Conservation (phyloP, 2,888 invertebrate genomes). For the Molanna angustata region DNA sequence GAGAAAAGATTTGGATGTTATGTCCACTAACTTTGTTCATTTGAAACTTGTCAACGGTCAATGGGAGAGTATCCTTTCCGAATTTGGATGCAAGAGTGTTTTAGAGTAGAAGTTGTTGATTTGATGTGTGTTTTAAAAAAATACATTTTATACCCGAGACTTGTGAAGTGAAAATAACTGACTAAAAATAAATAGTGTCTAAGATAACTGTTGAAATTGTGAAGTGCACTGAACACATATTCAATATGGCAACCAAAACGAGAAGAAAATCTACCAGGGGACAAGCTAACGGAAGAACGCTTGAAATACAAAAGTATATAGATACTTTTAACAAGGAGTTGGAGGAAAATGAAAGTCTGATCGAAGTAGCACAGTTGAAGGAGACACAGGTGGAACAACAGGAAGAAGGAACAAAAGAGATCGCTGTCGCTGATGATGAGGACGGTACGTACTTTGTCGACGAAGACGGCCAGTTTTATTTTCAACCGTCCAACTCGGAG, state of each 20-base stretch:
- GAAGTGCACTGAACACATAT: conserved; percentile 1
- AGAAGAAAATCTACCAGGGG: conserved; percentile 42
- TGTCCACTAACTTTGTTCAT: conserved; percentile 42
- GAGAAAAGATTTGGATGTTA: conserved; percentile 39
- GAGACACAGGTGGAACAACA: background rate
- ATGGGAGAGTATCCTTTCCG: conserved; percentile 37
- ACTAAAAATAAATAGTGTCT: too few relatives aligned
- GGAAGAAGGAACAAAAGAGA: conserved; percentile 5
- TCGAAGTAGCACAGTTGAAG: background rate
- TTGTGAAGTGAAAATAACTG: too few relatives aligned
- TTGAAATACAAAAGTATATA: conserved; percentile 36
- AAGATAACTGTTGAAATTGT: conserved; percentile 4
- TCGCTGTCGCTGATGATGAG: conserved; percentile 14
- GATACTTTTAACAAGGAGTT: conserved; percentile 41
- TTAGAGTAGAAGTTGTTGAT: too few relatives aligned
- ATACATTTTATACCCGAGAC: too few relatives aligned
- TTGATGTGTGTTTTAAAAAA: too few relatives aligned
- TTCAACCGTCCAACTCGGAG: conserved; percentile 20
- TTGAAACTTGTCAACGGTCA: conserved; percentile 43
- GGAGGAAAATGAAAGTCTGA: conserved; percentile 39
- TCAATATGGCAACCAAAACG: conserved; percentile 22
- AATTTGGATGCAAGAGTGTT: background rate
- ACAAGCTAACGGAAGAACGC: conserved; percentile 36
- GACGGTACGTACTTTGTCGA: conserved; percentile 29
- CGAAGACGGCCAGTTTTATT: conserved; percentile 30